Percentiles rank a stretch among this genome's conserved stretches.
Evolutionary conservation across 2,888 invertebrate species (phyloP).

Genomic region (Eulithis prunata): DNA sequence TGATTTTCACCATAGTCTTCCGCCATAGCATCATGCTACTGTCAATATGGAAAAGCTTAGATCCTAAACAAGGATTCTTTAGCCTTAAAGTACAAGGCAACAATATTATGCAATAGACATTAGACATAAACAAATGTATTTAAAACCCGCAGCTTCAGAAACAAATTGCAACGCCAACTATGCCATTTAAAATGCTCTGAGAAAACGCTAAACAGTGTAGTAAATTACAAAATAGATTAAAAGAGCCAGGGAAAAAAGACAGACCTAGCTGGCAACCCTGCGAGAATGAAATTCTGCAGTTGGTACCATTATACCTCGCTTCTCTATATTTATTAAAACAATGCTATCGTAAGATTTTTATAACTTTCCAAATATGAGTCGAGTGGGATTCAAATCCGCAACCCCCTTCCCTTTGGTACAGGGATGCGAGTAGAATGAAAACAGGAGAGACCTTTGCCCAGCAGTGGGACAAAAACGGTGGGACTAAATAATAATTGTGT

Average conservation of each 20-base stretch:
- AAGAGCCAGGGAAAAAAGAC: constrained; percentile 41
- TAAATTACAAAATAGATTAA: constrained; percentile 46
- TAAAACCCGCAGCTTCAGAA: constrained; percentile 21
- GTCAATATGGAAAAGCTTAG: no score
- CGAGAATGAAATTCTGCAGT: constrained; percentile 50
- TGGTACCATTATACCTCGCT: constrained; percentile 31
- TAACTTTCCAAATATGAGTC: no score
- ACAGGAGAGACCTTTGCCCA: no score
- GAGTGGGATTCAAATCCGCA: no score
- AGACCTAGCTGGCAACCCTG: constrained; percentile 21
- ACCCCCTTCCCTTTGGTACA: no score
- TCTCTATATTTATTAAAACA: constrained; percentile 3
- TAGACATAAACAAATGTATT: constrained; percentile 22
- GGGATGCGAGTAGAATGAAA: no score
- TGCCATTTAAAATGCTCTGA: constrained; percentile 24
- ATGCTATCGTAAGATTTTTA: neutral
- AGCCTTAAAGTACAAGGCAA: neutral
- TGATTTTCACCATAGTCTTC: no score
- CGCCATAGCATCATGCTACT: no score
- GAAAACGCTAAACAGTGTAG: constrained; percentile 24
- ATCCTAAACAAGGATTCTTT: no score
- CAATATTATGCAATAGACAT: neutral
- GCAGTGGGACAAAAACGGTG: no score
- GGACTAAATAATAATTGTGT: no score
- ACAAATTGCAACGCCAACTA: constrained; percentile 28